Conservation (phyloP, 2,797 vertebrate genomes). For the Gastrophryne carolinensis region DNA sequence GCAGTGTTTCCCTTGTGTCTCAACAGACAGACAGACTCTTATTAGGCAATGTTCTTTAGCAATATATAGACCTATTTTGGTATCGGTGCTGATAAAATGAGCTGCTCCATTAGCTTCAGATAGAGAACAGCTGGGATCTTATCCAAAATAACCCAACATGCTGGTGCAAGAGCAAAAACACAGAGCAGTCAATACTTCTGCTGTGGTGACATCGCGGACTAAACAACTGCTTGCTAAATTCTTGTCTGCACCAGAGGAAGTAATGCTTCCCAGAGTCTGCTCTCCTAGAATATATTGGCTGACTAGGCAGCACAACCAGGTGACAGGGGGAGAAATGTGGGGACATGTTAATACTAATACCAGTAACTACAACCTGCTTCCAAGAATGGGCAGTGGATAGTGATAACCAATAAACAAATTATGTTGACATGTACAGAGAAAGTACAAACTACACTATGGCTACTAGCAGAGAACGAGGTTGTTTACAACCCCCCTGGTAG, state of each 20-base stretch:
- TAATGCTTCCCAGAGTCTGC: slow-evolving; percentile 22
- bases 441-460: slow-evolving; percentile 1
- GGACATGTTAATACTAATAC: slow-evolving; percentile 7
- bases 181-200: slow-evolving; percentile 16
- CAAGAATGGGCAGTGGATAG: slow-evolving; percentile 45
- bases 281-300: slow-evolving; percentile 30
- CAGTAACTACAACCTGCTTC: slow-evolving; percentile 47
- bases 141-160: neutral
- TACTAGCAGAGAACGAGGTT: neutral
- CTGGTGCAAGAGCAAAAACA: slow-evolving; percentile 16
- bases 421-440: slow-evolving; percentile 3
- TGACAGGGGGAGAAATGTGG: slow-evolving; percentile 50
- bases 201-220: slow-evolving; percentile 9
- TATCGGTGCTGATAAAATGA: neutral
- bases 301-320: neutral
- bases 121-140: slow-evolving; percentile 1
- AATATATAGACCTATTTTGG: neutral
- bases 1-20: no score
- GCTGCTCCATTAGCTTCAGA: neutral
- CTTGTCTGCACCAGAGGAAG: slow-evolving; percentile 17
- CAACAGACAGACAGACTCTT: no score
- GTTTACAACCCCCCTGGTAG: neutral
- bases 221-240: neutral
- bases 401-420: slow-evolving; percentile 18
- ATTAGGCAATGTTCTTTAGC: neutral